phyloP scores from a whole-genome alignment of 1,140 invertebrate species.

The Conus ventricosus region DNA sequence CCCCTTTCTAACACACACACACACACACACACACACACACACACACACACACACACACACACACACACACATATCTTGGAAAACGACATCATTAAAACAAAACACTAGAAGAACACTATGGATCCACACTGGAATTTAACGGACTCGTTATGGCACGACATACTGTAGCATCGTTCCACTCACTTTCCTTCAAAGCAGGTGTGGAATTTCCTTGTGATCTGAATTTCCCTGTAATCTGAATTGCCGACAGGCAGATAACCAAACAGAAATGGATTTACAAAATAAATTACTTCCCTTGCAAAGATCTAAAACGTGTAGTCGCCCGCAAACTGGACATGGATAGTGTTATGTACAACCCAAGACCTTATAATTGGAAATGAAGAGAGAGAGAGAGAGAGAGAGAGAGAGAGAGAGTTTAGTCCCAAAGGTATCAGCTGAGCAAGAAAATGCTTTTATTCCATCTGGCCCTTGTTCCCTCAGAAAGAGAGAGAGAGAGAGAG shows the following conservation, averaged over 20 bases:
- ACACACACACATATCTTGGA: background rate
- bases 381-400: too few species aligned
- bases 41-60: constrained; percentile 15
- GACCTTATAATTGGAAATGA: too few species aligned
- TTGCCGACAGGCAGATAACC: background rate
- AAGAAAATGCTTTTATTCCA: too few species aligned
- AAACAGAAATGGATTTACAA: background rate
- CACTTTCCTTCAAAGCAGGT: background rate
- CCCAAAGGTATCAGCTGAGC: too few species aligned
- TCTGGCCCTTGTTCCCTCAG: too few species aligned
- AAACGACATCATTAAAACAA: background rate
- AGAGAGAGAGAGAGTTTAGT: too few species aligned
- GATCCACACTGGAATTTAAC: background rate
- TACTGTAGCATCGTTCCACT: background rate
- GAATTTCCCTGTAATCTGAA: background rate
- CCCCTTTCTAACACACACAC: too few species aligned
- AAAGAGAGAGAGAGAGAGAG: too few species aligned
- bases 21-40: constrained; percentile 4
- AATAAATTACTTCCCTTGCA: background rate
- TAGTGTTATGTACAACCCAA: too few species aligned
- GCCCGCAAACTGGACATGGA: too few species aligned
- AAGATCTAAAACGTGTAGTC: too few species aligned
- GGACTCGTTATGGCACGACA: background rate
- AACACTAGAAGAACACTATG: background rate
- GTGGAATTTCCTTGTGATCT: background rate